A percentile compares a stretch with the other conserved stretches of the same genome.
phyloP scores from a whole-genome alignment of 2,113 vertebrate genomes.

The Aythya baeri region DNA sequence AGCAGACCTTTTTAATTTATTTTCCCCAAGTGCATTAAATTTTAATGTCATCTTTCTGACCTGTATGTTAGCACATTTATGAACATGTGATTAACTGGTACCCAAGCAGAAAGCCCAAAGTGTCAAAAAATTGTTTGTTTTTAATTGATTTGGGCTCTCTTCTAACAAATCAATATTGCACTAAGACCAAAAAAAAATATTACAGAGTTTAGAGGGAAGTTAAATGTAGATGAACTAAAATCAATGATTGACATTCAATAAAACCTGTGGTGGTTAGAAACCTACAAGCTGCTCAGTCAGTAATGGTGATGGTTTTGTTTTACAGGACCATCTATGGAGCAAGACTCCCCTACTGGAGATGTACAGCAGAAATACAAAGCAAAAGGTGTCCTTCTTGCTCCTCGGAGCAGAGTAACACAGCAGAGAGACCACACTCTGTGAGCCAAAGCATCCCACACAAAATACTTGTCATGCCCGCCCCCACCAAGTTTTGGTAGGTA shows the following conservation, averaged over 20 bases:
- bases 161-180: neutral
- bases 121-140: constrained; percentile 54
- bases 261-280: neutral
- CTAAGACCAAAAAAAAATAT: neutral
- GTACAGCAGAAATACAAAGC: neutral
- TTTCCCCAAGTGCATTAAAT: constrained; percentile 70
- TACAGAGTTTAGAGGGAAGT: neutral
- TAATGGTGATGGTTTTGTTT: neutral
- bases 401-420: neutral
- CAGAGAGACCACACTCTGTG: neutral
- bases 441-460: neutral
- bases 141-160: constrained; percentile 68
- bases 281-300: neutral
- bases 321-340: neutral
- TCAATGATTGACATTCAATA: neutral
- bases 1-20: constrained; percentile 76
- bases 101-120: constrained; percentile 1
- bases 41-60: constrained; percentile 74
- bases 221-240: neutral
- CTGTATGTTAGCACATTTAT: constrained; percentile 67
- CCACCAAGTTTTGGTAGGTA: neutral
- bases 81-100: constrained; percentile 73
- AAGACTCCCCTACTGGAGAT: neutral
- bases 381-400: neutral
- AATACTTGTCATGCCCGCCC: fast-evolving